Percentiles rank a stretch among this genome's conserved stretches.
Conservation (phyloP, 2,888 invertebrate genomes). For the Brenthis hecate region DNA sequence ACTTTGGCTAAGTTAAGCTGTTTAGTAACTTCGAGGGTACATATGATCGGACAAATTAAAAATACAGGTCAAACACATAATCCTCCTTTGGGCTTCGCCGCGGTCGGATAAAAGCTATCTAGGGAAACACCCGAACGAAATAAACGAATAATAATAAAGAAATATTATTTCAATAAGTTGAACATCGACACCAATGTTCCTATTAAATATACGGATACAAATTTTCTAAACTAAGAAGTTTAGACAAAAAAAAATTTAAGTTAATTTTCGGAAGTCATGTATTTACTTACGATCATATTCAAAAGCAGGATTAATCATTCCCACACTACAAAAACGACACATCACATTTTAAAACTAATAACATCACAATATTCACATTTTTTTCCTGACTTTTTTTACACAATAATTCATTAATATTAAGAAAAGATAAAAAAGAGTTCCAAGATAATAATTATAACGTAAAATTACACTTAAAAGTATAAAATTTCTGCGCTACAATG, state of each 20-base stretch:
- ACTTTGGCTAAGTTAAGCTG: too few relatives aligned
- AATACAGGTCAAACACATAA: too few relatives aligned
- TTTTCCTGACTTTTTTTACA: background rate
- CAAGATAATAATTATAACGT: background rate
- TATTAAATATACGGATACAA: background rate
- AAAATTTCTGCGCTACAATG: background rate
- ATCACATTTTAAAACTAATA: slow-evolving; percentile 1
- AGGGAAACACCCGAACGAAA: too few relatives aligned
- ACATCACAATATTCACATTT: background rate
- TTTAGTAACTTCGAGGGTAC: too few relatives aligned
- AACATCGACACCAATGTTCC: too few relatives aligned
- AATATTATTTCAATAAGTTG: too few relatives aligned
- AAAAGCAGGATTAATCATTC: slow-evolving; percentile 79
- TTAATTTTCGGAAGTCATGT: background rate
- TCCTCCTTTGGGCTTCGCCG: too few relatives aligned
- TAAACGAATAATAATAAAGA: too few relatives aligned
- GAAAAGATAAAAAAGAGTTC: background rate
- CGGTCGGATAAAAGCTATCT: too few relatives aligned
- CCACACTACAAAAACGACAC: slow-evolving; percentile 2
- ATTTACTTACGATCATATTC: slow-evolving; percentile 72
- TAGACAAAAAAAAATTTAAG: background rate
- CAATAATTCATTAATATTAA: background rate
- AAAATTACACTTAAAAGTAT: too few relatives aligned
- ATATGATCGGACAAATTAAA: too few relatives aligned
- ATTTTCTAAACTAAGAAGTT: background rate